A percentile compares a stretch with the other conserved stretches of the same genome.
These are phyloP conservation scores for Erythrocercus mccallii DNA, from an alignment of 2,113 vertebrate genomes.

Conservation along the genomic window DNA sequence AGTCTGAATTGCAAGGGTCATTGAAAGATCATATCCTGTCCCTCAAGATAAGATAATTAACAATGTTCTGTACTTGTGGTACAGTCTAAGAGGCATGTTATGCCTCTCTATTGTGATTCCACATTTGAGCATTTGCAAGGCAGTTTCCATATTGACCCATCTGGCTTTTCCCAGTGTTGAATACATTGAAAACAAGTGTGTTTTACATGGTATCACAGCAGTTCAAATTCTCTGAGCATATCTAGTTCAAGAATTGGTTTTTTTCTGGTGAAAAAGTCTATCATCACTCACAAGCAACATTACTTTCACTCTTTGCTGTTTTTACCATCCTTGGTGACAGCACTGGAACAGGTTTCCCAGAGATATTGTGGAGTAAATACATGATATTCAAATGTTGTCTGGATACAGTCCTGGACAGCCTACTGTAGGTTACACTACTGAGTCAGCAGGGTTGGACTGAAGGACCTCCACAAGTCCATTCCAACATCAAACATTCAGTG, in stretches of 20 bases:
- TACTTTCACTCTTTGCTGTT: neutral
- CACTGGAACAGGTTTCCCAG: neutral
- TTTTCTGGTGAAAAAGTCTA: neutral
- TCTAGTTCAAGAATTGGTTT: neutral
- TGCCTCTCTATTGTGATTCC: neutral
- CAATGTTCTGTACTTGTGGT: neutral
- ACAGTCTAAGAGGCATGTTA: neutral
- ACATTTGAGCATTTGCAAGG: neutral
- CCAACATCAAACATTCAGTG: neutral
- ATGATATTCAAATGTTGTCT: neutral
- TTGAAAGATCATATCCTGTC: neutral
- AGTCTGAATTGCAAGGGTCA: neutral
- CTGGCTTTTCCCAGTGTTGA: neutral
- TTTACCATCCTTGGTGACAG: neutral
- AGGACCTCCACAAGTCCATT: neutral
- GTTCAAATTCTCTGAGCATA: neutral
- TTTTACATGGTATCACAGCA: neutral
- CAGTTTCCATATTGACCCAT: neutral
- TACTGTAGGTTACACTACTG: neutral
- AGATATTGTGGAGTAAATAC: neutral
- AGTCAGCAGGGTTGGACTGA: accelerated
- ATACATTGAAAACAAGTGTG: neutral
- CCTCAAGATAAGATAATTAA: conserved; percentile 4
- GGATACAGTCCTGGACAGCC: neutral
- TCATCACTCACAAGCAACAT: neutral